These are phyloP conservation scores for Ditylenchus weischeri DNA, from an alignment of 2,888 invertebrate species.

Conservation along the genomic window DNA sequence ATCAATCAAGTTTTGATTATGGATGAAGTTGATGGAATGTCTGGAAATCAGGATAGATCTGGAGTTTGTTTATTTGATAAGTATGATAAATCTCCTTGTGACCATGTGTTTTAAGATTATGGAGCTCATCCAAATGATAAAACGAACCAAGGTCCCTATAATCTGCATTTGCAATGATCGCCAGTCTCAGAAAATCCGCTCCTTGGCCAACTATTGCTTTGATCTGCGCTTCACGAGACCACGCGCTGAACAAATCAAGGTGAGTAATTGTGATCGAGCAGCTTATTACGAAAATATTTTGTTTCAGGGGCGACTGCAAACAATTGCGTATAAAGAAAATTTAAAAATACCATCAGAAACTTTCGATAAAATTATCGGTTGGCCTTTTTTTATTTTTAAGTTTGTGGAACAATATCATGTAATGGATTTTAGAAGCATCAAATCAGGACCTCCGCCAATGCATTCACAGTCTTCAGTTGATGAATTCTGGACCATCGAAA, in stretches of 20 bases:
- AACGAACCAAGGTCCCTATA: constrained; percentile 78
- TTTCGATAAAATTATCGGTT: constrained; percentile 71
- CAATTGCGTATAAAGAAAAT: constrained; percentile 84
- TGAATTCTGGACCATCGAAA: constrained; percentile 66
- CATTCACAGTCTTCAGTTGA: constrained; percentile 77
- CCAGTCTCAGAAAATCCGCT: constrained; percentile 72
- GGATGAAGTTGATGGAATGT: constrained; percentile 99
- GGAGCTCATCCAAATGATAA: constrained; percentile 87
- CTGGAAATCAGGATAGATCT: constrained; percentile 95
- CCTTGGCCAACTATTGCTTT: constrained; percentile 86
- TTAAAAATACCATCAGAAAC: constrained; percentile 73
- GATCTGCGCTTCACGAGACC: constrained; percentile 83
- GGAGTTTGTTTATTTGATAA: constrained; percentile 67
- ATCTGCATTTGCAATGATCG: constrained; percentile 98
- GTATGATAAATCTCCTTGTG: not conserved
- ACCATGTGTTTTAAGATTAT: constrained; percentile 60
- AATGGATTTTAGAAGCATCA: constrained; percentile 64
- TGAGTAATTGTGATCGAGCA: constrained; percentile 57
- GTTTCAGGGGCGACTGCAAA: constrained; percentile 78
- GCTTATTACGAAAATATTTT: constrained; percentile 40
- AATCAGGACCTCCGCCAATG: constrained; percentile 80
- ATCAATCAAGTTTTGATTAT: constrained; percentile 89
- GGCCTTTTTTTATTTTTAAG: no score
- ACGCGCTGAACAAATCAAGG: constrained; percentile 82
- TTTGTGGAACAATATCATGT: no score